Percentiles rank a stretch among this genome's conserved stretches.
Evolutionary conservation across 2,888 invertebrate species (phyloP).

Genomic region (Graphium colonna): DNA sequence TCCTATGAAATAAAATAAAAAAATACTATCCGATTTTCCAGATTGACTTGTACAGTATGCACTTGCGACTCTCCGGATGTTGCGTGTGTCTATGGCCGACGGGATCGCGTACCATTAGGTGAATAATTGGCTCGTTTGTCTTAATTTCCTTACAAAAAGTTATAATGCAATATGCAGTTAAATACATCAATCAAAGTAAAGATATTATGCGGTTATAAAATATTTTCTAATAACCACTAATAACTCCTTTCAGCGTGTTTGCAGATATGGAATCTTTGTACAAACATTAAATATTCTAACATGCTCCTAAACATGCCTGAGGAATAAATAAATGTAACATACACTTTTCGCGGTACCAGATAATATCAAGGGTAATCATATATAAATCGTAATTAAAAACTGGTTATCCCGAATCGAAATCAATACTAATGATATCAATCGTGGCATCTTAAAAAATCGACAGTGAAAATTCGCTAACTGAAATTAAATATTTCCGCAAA

Average conservation of each 20-base stretch:
- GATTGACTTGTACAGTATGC: too few relatives aligned
- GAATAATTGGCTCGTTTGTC: too few relatives aligned
- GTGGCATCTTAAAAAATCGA: slow-evolving; percentile 43
- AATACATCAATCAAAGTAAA: too few relatives aligned
- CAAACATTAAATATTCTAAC: background rate
- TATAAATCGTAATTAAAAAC: background rate
- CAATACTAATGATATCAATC: slow-evolving; percentile 64
- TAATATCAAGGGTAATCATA: background rate
- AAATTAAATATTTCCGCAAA: slow-evolving; percentile 48
- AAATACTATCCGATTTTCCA: too few relatives aligned
- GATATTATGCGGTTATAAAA: too few relatives aligned
- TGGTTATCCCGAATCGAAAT: slow-evolving; percentile 53
- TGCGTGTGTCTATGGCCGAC: too few relatives aligned
- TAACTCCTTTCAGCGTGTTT: background rate
- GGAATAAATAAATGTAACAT: background rate
- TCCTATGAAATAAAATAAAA: too few relatives aligned
- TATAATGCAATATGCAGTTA: too few relatives aligned
- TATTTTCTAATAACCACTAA: too few relatives aligned
- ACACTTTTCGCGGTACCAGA: background rate
- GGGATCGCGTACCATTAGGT: too few relatives aligned
- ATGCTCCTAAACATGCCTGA: background rate
- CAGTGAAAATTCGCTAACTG: slow-evolving; percentile 46
- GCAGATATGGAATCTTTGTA: background rate
- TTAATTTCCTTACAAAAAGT: too few relatives aligned
- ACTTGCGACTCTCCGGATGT: too few relatives aligned